Evolutionary conservation across 2,888 invertebrate genomes (phyloP).

Genomic region (Lymantria dispar): DNA sequence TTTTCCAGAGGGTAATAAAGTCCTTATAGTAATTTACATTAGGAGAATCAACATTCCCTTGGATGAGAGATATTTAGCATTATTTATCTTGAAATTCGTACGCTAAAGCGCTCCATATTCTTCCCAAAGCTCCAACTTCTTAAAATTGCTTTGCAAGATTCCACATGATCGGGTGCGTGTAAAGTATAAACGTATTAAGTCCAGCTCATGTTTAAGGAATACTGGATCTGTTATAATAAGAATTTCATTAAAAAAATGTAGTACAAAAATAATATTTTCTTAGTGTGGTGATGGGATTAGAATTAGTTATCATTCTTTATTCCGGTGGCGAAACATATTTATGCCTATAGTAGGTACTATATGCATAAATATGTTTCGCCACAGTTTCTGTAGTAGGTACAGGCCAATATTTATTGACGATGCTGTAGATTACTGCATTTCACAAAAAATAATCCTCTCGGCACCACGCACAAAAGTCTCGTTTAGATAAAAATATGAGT

Average conservation of each 20-base stretch:
- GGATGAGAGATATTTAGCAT: conserved; percentile 63
- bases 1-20: conserved; percentile 79
- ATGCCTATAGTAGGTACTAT: too few relatives aligned
- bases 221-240: conserved; percentile 73
- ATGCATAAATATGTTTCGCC: too few relatives aligned
- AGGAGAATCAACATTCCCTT: conserved; percentile 84
- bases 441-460: too few relatives aligned
- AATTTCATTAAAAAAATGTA: background rate
- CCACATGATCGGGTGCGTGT: conserved; percentile 83
- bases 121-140: conserved; percentile 74
- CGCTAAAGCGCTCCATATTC: conserved; percentile 74
- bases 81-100: conserved; percentile 34
- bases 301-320: too few relatives aligned
- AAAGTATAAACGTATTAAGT: conserved; percentile 66
- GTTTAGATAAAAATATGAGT: too few relatives aligned
- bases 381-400: too few relatives aligned
- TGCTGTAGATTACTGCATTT: too few relatives aligned
- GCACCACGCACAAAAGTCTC: too few relatives aligned
- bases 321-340: too few relatives aligned
- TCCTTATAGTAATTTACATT: conserved; percentile 83
- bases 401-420: too few relatives aligned
- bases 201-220: conserved; percentile 62
- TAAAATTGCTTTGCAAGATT: conserved; percentile 74
- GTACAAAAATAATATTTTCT: background rate
- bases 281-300: too few relatives aligned